phyloP scores from a whole-genome alignment of 2,113 vertebrate genomes.

The Neodontobutis hainanensis region DNA sequence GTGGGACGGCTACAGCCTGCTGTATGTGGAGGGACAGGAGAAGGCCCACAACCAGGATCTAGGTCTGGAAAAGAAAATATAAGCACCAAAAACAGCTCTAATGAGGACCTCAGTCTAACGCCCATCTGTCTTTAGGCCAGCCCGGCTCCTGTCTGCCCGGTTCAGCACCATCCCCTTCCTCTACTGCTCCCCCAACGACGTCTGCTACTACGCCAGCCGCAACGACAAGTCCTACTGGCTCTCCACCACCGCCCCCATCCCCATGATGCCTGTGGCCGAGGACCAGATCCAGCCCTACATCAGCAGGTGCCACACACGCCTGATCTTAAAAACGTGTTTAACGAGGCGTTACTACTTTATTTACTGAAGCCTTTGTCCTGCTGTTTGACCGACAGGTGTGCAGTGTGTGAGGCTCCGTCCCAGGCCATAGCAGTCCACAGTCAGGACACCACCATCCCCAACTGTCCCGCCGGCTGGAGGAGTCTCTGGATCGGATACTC shows the following conservation, averaged over 20 bases:
- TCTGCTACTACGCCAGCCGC: conserved; percentile 92
- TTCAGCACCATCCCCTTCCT: conserved; percentile 98
- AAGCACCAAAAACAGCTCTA: neutral
- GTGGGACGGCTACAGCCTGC: conserved; percentile 94
- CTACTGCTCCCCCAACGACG: conserved; percentile 91
- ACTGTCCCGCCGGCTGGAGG: conserved; percentile 90
- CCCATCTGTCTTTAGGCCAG: conserved; percentile 80
- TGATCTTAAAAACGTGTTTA: neutral
- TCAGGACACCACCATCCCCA: conserved; percentile 90
- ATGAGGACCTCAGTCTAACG: neutral
- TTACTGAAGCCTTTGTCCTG: neutral
- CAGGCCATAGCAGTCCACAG: conserved; percentile 93
- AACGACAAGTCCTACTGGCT: conserved; percentile 99
- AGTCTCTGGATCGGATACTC: conserved; percentile 98
- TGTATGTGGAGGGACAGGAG: conserved; percentile 96
- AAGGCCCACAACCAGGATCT: conserved; percentile 97
- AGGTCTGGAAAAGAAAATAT: conserved; percentile 68
- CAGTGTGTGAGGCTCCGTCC: conserved; percentile 92
- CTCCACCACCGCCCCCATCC: conserved; percentile 91
- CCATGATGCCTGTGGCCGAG: conserved; percentile 92
- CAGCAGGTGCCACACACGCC: conserved; percentile 77
- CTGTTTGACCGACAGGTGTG: conserved; percentile 72
- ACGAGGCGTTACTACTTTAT: neutral
- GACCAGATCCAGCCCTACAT: conserved; percentile 87
- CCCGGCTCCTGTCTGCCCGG: conserved; percentile 92